These are phyloP conservation scores for Bergia sp. DNA, from an alignment of 92 coral and sea anemone species.

Conservation along the genomic window DNA sequence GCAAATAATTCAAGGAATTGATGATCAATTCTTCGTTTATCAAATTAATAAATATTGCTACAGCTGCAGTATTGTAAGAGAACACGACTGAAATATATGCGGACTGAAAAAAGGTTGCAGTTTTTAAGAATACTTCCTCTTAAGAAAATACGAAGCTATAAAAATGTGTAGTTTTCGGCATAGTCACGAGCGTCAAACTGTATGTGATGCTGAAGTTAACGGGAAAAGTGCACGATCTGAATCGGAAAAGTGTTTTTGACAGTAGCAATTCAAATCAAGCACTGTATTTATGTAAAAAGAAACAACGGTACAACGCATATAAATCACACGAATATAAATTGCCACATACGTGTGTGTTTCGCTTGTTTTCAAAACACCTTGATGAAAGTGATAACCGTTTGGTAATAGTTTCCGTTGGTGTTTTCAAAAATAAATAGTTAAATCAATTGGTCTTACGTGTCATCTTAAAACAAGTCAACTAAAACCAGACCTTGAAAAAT, in stretches of 20 bases:
- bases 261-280: no score
- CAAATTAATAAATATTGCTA: neutral
- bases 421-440: no score
- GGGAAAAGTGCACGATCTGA: neutral
- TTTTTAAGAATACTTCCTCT: neutral
- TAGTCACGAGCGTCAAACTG: neutral
- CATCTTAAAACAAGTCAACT: no score
- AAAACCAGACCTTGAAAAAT: no score
- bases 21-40: neutral
- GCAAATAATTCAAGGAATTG: neutral
- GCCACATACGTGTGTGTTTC: no score
- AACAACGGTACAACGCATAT: no score
- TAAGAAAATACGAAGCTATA: neutral
- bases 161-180: neutral
- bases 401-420: no score
- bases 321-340: no score
- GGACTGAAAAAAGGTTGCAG: neutral
- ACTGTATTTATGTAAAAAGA: no score
- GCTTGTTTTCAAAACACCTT: no score
- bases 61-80: neutral
- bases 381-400: no score
- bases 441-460: no score
- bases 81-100: neutral
- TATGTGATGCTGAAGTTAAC: neutral
- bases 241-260: neutral